phyloP scores from a whole-genome alignment of 1,140 invertebrate species.

The Scylla paramamosain region DNA sequence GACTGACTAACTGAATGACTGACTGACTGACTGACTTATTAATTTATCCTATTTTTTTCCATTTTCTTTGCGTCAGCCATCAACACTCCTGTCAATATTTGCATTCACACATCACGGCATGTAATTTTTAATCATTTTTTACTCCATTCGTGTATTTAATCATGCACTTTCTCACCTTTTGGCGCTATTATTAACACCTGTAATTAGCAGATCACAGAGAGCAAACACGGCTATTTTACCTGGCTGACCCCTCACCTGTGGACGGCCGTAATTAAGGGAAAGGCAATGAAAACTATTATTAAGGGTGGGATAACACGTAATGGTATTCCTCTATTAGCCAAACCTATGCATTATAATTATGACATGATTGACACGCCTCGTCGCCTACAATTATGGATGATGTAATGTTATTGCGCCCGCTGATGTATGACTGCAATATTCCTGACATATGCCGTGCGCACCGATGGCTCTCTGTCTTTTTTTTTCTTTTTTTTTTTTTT shows the following conservation, averaged over 20 bases:
- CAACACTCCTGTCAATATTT: too few species aligned
- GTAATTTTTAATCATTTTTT: too few species aligned
- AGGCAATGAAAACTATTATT: constrained; percentile 15
- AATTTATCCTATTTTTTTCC: too few species aligned
- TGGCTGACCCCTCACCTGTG: not conserved
- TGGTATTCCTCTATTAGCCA: not conserved
- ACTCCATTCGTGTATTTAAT: too few species aligned
- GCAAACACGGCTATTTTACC: not conserved
- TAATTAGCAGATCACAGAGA: not conserved
- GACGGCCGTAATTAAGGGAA: not conserved
- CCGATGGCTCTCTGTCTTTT: not conserved
- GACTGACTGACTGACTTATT: too few species aligned
- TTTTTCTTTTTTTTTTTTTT: too few species aligned
- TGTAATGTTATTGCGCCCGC: not conserved
- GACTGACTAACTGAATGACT: too few species aligned
- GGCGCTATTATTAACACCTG: not conserved
- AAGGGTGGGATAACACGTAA: not conserved
- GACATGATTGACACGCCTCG: not conserved
- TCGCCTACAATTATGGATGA: not conserved
- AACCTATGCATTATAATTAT: constrained; percentile 24
- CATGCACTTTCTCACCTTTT: not conserved
- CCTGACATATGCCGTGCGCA: not conserved
- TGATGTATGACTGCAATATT: not conserved
- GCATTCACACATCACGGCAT: too few species aligned
- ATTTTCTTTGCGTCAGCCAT: too few species aligned